Conservation (phyloP, 2,888 invertebrate genomes). For the Eustalomyia histrio region DNA sequence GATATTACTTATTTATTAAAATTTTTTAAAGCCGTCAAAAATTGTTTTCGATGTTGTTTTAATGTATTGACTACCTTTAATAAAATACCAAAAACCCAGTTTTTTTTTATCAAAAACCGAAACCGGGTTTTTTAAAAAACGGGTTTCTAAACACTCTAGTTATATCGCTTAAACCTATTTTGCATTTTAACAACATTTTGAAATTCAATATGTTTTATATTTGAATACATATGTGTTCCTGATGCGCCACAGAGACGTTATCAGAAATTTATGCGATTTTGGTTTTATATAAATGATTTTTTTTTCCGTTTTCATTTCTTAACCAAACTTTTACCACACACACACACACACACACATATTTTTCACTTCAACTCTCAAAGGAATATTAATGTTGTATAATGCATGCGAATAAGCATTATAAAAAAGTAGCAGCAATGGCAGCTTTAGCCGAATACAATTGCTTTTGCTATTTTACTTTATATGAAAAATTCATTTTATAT, state of each 20-base stretch:
- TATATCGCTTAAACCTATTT: not conserved
- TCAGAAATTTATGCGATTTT: conserved; percentile 53
- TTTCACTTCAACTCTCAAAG: conserved; percentile 32
- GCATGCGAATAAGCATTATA: conserved; percentile 33
- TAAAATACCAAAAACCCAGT: too few relatives aligned
- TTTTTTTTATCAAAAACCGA: too few relatives aligned
- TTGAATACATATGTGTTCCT: not conserved
- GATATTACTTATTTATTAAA: too few relatives aligned
- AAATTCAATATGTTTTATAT: not conserved
- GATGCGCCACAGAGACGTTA: conserved; percentile 35
- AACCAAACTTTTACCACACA: not conserved
- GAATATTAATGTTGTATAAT: conserved; percentile 27
- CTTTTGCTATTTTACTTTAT: not conserved
- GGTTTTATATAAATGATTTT: conserved; percentile 26
- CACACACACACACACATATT: not conserved
- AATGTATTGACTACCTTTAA: too few relatives aligned
- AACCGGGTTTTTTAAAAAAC: too few relatives aligned
- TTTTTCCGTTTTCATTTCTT: not conserved
- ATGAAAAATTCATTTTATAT: not conserved
- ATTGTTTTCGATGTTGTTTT: too few relatives aligned
- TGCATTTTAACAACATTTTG: conserved; percentile 18
- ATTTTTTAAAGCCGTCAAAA: too few relatives aligned
- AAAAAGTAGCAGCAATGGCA: conserved; percentile 3
- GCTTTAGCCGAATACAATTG: not conserved
- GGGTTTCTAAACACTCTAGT: too few relatives aligned